Evolutionary conservation across 2,888 invertebrate species (phyloP), one percentile per base, ranked within the genome.

Genomic region (Eupithecia dodoneata): DNA sequence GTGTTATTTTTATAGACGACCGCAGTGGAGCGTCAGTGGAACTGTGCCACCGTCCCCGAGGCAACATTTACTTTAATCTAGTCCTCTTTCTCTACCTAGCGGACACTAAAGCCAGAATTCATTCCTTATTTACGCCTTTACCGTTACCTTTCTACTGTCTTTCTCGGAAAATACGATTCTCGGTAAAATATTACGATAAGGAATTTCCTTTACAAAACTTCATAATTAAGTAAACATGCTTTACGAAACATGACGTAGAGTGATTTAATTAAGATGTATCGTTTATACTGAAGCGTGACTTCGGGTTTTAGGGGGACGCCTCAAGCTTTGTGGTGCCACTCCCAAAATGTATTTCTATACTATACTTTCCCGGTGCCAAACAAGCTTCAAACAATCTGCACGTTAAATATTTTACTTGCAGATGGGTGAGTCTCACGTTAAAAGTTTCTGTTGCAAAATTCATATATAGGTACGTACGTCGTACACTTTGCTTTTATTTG

Each of bases 231-330:
- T 92, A 90, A 93, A 92, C 91, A 92, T 87, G 87, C 72, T 78
- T 78, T 76, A 85, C 85, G 87, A 86, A 88, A 87, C 89, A 90
- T 89, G 88, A 87, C 89, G 87, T 85, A 84, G 81, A 78, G 69
- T 78, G 74, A 88, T 92, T 91, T 94, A 94, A 94, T 94, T 93
- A 93, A 93, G 92, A 92, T 88, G 89, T 91, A 94, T 94, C 93
- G 92, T 93, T 91, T 88, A 88, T 87, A 87, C 83, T 87, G 88
- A 87, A 85, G 89, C 92, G 89, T 92, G 93, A 93, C 92, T 92
- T 86, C 85, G 89, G 70, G 70, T 47, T 70, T 69, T 47, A 18
- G 18, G 69, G 70, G 30, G 70, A 18, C 2, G 47, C 70, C 70
- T 18, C 30, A 18, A 70, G 30, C n/a, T 49, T 6, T 18, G 70